Conservation (phyloP, 2,888 invertebrate genomes). For the Neocrepidodera transversa region DNA sequence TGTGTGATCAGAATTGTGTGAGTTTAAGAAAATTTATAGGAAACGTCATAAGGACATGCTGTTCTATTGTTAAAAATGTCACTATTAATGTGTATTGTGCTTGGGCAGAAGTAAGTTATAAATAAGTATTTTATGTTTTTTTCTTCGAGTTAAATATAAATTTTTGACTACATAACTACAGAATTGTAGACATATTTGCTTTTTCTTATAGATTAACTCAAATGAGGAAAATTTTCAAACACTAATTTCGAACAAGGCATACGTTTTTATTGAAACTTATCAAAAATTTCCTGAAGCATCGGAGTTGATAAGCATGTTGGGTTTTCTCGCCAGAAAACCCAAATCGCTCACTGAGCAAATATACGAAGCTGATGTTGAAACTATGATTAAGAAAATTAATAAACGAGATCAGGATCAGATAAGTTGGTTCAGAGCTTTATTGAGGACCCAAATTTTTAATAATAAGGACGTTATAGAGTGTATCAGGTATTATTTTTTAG, state of each 20-base stretch:
- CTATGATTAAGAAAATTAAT: conserved; percentile 52
- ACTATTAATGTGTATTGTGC: conserved; percentile 53
- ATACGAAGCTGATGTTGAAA: conserved; percentile 47
- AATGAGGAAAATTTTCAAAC: conserved; percentile 50
- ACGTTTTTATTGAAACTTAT: conserved; percentile 51
- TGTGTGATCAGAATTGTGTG: conserved; percentile 38
- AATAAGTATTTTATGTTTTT: no score
- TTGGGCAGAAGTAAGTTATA: conserved; percentile 55
- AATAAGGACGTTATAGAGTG: conserved; percentile 48
- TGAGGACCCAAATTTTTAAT: conserved; percentile 50
- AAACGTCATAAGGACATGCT: conserved; percentile 44
- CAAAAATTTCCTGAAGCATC: conserved; percentile 49
- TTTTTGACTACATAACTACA: background rate
- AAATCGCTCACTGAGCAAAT: conserved; percentile 53
- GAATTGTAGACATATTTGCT: background rate
- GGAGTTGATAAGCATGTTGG: conserved; percentile 50
- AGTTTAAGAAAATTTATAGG: conserved; percentile 44
- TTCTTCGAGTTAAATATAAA: no score
- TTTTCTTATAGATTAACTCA: conserved; percentile 43
- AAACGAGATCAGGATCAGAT: conserved; percentile 50
- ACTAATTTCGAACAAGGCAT: conserved; percentile 51
- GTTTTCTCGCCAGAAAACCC: conserved; percentile 53
- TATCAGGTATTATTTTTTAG: conserved; percentile 32
- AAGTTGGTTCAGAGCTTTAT: conserved; percentile 54
- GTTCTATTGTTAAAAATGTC: conserved; percentile 48